Percentiles rank a stretch among this genome's conserved stretches.
Conservation (phyloP, 1,140 invertebrate genomes). For the Heliothis subflexa region DNA sequence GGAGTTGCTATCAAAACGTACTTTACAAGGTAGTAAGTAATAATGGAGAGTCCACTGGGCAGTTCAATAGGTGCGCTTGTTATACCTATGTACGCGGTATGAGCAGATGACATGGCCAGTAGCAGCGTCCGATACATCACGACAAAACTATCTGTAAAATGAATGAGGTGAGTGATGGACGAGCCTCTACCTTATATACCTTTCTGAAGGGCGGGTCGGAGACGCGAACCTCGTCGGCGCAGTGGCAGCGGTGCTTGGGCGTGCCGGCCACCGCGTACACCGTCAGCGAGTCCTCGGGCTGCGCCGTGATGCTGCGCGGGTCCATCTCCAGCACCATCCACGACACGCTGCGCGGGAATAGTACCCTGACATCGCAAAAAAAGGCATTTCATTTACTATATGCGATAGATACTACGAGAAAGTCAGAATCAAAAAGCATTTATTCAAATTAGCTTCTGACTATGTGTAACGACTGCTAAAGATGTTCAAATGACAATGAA, state of each 20-base stretch:
- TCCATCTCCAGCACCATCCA: conserved; percentile 98
- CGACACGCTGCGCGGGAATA: conserved; percentile 95
- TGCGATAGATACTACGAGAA: no score
- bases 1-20: background rate
- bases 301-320: conserved; percentile 95
- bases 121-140: background rate
- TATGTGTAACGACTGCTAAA: no score
- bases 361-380: conserved; percentile 88
- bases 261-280: conserved; percentile 88
- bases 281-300: conserved; percentile 96
- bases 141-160: conserved; percentile 15
- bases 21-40: no score
- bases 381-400: no score
- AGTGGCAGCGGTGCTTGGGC: conserved; percentile 69
- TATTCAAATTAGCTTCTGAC: no score
- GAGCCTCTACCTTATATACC: conserved; percentile 75
- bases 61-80: no score
- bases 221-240: conserved; percentile 60
- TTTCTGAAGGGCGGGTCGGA: conserved; percentile 74
- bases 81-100: background rate
- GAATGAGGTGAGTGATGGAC: conserved; percentile 49
- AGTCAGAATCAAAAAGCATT: no score
- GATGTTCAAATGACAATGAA: no score
- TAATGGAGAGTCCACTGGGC: no score
- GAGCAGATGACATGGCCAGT: background rate